Conservation (phyloP, 2,797 vertebrate genomes). For the Trachurus trachurus region DNA sequence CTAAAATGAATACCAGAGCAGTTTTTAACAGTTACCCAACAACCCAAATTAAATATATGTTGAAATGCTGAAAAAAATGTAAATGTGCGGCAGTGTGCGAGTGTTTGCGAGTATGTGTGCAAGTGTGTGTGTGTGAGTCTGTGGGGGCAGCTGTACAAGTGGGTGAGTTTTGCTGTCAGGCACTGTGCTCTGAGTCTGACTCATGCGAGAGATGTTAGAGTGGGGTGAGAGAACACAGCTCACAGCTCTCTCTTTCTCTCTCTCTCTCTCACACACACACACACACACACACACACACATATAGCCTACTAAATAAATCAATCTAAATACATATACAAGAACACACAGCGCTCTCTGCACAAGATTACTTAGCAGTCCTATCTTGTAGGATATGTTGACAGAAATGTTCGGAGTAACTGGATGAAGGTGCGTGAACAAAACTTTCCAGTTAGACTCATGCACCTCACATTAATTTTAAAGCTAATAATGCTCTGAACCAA, state of each 20-base stretch:
- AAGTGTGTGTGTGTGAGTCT: constrained; percentile 37
- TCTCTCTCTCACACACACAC: no score
- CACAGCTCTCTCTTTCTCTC: constrained; percentile 36
- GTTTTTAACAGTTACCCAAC: constrained; percentile 25
- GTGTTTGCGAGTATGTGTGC: constrained; percentile 12
- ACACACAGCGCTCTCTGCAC: constrained; percentile 27
- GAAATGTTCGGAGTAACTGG: constrained; percentile 1
- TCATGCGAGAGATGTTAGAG: constrained; percentile 70
- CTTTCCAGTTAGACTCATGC: constrained; percentile 19
- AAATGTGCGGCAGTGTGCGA: constrained; percentile 25
- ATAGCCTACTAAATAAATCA: not conserved
- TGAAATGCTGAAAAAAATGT: constrained; percentile 37
- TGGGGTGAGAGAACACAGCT: constrained; percentile 71
- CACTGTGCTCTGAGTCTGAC: constrained; percentile 76
- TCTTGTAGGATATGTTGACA: constrained; percentile 15
- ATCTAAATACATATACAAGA: no score
- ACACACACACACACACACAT: no score
- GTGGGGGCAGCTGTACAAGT: constrained; percentile 79
- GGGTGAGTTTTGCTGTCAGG: constrained; percentile 81
- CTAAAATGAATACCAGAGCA: constrained; percentile 9
- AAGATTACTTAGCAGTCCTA: constrained; percentile 37
- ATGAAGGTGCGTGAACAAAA: not conserved
- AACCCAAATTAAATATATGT: constrained; percentile 47
- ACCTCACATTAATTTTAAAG: constrained; percentile 41
- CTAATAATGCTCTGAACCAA: constrained; percentile 25